phyloP scores from a whole-genome alignment of 2,888 invertebrate species.

The Idaea biselata region DNA sequence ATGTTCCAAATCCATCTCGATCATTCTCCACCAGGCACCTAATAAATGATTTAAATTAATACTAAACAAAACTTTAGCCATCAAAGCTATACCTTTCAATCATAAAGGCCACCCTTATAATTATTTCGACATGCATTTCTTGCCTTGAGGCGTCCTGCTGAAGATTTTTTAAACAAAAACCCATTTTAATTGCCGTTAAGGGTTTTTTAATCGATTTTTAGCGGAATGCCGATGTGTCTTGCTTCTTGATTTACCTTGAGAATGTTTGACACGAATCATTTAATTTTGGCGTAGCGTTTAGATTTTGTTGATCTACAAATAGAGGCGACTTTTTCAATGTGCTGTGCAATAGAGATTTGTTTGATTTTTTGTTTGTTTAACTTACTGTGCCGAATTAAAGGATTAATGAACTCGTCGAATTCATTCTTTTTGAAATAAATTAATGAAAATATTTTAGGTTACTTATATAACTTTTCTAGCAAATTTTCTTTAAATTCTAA shows the following conservation, averaged over 20 bases:
- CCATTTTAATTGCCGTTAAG: not conserved
- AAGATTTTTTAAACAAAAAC: constrained; percentile 34
- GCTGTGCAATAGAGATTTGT: not conserved
- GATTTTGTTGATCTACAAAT: not conserved
- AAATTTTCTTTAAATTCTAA: too few relatives aligned
- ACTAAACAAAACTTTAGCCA: not conserved
- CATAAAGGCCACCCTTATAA: constrained; percentile 70
- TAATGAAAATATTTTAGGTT: too few relatives aligned
- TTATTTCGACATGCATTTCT: constrained; percentile 71
- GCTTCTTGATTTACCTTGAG: not conserved
- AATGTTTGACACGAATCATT: constrained; percentile 6
- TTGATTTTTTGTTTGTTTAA: too few relatives aligned
- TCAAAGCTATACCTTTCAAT: constrained; percentile 62
- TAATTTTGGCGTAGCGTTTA: not conserved
- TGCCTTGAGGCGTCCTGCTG: constrained; percentile 55
- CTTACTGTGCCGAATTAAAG: too few relatives aligned
- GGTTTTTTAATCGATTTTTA: not conserved
- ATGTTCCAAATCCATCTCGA: not conserved
- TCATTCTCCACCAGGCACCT: not conserved
- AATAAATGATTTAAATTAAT: not conserved
- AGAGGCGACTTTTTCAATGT: not conserved
- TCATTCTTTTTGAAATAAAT: too few relatives aligned
- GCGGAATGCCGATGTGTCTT: not conserved
- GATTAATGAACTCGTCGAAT: too few relatives aligned
- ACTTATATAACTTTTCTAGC: too few relatives aligned